A percentile compares a stretch with the other conserved stretches of the same genome.
These are phyloP conservation scores for Panopea generosa DNA, from an alignment of 2,888 invertebrate genomes.

Conservation along the genomic window DNA sequence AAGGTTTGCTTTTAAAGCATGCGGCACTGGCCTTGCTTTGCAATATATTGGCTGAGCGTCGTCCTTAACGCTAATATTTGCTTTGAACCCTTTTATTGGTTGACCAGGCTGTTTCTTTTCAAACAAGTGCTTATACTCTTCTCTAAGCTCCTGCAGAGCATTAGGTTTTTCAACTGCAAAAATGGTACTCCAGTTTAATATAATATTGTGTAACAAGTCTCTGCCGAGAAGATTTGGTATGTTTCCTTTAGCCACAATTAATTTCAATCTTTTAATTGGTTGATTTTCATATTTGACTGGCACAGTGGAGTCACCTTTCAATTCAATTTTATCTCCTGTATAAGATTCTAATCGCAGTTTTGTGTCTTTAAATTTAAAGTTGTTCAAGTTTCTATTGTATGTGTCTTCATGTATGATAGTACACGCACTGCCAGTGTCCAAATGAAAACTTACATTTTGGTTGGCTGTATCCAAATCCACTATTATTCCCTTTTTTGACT, in stretches of 20 bases:
- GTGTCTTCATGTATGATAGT: conserved; percentile 3
- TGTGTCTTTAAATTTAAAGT: not conserved
- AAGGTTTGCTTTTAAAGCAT: conserved; percentile 34
- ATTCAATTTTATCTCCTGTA: conserved; percentile 7
- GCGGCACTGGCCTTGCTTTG: too few species aligned
- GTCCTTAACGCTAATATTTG: conserved; percentile 16
- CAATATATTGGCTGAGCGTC: conserved; percentile 23
- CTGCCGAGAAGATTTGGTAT: conserved; percentile 6
- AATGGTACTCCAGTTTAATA: conserved; percentile 1
- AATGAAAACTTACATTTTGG: not conserved
- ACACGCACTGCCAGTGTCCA: conserved; percentile 5
- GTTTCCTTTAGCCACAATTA: conserved; percentile 13
- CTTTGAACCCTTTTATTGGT: conserved; percentile 13
- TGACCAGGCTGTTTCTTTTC: conserved; percentile 24
- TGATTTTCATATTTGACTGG: not conserved
- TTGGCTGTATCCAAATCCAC: not conserved
- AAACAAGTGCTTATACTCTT: conserved; percentile 6
- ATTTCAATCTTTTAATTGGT: not conserved
- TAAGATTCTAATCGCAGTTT: not conserved
- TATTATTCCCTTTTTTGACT: not conserved
- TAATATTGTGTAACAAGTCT: conserved; percentile 11
- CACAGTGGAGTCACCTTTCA: not conserved
- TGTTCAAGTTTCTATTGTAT: not conserved
- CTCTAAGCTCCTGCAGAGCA: conserved; percentile 8
- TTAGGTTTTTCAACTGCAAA: not conserved